phyloP scores from a whole-genome alignment of 2,797 vertebrate species.

The Enteromius viviparus region DNA sequence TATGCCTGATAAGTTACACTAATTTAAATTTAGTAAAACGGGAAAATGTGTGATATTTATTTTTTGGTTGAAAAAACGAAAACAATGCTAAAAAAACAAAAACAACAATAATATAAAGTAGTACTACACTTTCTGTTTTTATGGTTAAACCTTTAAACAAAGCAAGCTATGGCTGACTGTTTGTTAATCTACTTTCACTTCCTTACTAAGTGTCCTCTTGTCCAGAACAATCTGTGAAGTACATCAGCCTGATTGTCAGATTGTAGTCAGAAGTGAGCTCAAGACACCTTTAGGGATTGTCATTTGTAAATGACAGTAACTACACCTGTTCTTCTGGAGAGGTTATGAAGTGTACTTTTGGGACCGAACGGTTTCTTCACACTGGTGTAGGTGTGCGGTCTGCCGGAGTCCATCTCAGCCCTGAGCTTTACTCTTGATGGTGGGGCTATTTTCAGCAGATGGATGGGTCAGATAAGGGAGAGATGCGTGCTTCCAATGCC shows the following conservation, averaged over 20 bases:
- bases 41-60: no score
- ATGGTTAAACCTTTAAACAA: not conserved
- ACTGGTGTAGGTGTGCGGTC: constrained; percentile 33
- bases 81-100: no score
- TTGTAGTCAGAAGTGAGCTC: not conserved
- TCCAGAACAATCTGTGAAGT: not conserved
- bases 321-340: constrained; percentile 7
- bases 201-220: not conserved
- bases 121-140: no score
- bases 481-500: constrained; percentile 68
- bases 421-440: constrained; percentile 44
- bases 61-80: no score
- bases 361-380: constrained; percentile 6
- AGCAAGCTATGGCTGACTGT: not conserved
- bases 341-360: not conserved
- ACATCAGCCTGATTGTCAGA: not conserved
- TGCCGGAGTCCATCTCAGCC: constrained; percentile 14
- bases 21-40: no score
- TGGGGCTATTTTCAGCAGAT: constrained; percentile 68
- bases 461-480: constrained; percentile 76
- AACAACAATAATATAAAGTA: no score
- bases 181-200: not conserved
- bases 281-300: not conserved
- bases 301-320: not conserved
- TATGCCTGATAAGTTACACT: no score